Evolutionary conservation across 2,888 invertebrate species (phyloP).

Genomic region (Rhimphoctona megacephalus): DNA sequence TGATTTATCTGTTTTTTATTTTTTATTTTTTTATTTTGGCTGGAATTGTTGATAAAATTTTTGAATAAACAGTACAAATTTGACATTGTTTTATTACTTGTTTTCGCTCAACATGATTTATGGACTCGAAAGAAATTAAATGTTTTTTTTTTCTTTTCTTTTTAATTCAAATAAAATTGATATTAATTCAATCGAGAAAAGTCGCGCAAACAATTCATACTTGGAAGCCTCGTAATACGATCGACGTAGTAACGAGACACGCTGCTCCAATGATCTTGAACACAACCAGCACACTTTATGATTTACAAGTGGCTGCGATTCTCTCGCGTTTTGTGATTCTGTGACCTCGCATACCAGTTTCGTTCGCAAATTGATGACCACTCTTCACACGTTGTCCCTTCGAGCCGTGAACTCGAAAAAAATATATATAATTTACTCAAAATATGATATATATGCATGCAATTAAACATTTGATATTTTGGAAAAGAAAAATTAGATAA

Average conservation of each 20-base stretch:
- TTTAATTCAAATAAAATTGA: background rate
- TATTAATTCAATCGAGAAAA: background rate
- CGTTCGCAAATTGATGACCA: constrained; percentile 65
- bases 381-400: constrained; percentile 41
- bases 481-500: background rate
- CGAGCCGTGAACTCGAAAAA: background rate
- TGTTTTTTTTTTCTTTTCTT: background rate
- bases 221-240: constrained; percentile 1
- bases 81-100: background rate
- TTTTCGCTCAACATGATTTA: background rate
- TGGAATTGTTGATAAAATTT: too few species aligned
- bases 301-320: constrained; percentile 59
- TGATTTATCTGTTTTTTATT: too few species aligned
- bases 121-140: background rate
- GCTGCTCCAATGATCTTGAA: constrained; percentile 11
- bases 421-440: too few species aligned
- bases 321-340: constrained; percentile 61
- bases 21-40: too few species aligned
- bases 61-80: too few species aligned
- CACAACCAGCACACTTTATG: constrained; percentile 38
- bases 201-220: constrained; percentile 3
- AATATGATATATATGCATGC: background rate
- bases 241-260: constrained; percentile 9
- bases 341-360: constrained; percentile 70
- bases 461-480: background rate